Evolutionary conservation across 2,888 invertebrate species (phyloP).

Genomic region (Geophilus truncorum): DNA sequence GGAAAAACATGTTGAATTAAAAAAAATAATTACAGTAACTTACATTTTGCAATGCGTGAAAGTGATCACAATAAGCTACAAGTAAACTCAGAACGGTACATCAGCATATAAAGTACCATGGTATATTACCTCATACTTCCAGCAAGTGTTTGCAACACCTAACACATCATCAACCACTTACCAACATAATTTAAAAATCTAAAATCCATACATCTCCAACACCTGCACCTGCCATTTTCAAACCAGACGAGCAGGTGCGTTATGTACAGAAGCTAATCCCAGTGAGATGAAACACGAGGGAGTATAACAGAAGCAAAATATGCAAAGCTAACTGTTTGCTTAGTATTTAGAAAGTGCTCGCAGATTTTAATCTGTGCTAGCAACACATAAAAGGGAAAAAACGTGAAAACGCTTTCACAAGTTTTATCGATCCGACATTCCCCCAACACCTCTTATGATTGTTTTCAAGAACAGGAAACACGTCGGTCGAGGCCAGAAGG

Average conservation of each 20-base stretch:
- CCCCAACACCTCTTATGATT: constrained; percentile 14
- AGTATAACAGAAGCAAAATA: background rate
- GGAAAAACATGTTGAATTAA: too few species aligned
- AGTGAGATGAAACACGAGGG: background rate
- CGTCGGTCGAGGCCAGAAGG: background rate
- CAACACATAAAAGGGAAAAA: background rate
- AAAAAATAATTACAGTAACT: too few species aligned
- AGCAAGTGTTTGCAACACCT: background rate
- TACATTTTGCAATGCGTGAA: too few species aligned
- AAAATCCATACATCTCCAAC: background rate
- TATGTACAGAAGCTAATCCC: background rate
- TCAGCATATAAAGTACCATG: too few species aligned
- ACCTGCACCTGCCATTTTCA: background rate
- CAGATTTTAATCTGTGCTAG: constrained; percentile 5
- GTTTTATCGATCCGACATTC: constrained; percentile 4
- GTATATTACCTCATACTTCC: too few species aligned
- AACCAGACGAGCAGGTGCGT: background rate
- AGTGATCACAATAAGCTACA: too few species aligned
- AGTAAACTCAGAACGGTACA: too few species aligned
- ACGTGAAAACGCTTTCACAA: constrained; percentile 8
- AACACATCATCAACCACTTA: background rate
- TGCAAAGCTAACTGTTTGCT: background rate
- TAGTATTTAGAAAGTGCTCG: background rate
- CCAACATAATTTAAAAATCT: background rate
- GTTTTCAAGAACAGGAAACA: constrained; percentile 20